Evolutionary conservation across 2,888 invertebrate genomes (phyloP), one percentile per base, ranked within the genome.

Genomic region (Alviniconcha strummeri): DNA sequence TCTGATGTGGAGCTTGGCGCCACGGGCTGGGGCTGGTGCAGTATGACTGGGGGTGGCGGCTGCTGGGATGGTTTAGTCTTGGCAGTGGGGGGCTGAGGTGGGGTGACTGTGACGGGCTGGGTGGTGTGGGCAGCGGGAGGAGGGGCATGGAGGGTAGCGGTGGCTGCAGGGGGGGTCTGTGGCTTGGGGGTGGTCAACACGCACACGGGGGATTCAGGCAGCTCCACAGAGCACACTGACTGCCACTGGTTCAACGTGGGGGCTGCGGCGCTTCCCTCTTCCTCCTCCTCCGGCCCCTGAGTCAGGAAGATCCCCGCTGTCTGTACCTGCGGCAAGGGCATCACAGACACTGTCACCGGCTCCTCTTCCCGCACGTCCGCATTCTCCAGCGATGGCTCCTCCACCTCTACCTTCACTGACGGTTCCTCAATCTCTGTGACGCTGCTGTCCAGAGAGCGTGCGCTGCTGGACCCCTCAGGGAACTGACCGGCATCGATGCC

Each of bases 401-500:
- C 82, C 52, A 19, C 8, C n/a, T 67, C 82, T 17, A 19, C 8
- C 36, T 36, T 36, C 8, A 60, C 60, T 13, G 9, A 8, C 17
- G 74, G 13, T 15, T 84, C 83, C n/a, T 86, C 83, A 0, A 81
- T 55, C 2, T 82, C 86, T 13, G 83, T 7, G 56, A 81, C 80
- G 60, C 84, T 84, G 74, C 80, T 83, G 77, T 85, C 84, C 52
- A 84, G 77, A 52, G 85, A 83, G 71, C 77, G 83, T 15, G 76
- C 69, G 15, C 84, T 83, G 76, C 77, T 79, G 0, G 69, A 52
- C 11, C 75, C 77, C 54, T 86, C 86, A 9, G 83, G 83, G 55
- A 86, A 86, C 84, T 86, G 86, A 19, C 83, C 84, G 15, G 86
- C 86, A 80, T 86, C 86, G 17, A 86, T 86, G 71, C 71, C 86